A percentile compares a stretch with the other conserved stretches of the same genome.
Evolutionary conservation across 1,140 invertebrate species (phyloP).

Genomic region (Diploscapter pachys): DNA sequence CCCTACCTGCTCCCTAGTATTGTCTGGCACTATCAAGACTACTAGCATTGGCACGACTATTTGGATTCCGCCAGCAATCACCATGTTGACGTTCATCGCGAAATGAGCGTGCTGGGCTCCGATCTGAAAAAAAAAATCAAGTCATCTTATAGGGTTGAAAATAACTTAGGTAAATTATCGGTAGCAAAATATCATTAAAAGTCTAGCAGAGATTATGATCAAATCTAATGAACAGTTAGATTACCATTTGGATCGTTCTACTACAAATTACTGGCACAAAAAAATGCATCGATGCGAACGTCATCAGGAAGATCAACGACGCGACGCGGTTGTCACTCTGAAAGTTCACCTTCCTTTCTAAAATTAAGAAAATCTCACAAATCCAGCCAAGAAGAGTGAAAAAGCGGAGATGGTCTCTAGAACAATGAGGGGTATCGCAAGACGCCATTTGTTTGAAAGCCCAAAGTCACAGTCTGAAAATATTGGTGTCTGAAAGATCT

Average conservation of each 20-base stretch:
- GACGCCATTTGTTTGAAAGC: conserved; percentile 1
- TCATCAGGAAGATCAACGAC: conserved; percentile 23
- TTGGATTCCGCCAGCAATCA: conserved; percentile 25
- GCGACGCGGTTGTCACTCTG: conserved; percentile 21
- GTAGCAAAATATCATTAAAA: no score
- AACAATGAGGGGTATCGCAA: conserved; percentile 16
- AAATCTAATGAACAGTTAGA: neutral
- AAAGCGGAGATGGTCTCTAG: conserved; percentile 13
- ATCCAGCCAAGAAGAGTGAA: conserved; percentile 20
- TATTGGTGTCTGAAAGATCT: neutral
- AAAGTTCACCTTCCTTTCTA: neutral
- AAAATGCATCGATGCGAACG: conserved; percentile 27
- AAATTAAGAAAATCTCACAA: neutral
- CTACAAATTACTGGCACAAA: conserved; percentile 25
- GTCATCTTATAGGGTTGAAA: no score
- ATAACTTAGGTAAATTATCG: no score
- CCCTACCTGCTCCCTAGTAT: conserved; percentile 22
- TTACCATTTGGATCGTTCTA: conserved; percentile 35
- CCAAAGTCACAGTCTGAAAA: conserved; percentile 16
- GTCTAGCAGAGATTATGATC: neutral
- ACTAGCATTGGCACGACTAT: conserved; percentile 28
- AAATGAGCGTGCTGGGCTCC: conserved; percentile 27
- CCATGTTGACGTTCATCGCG: conserved; percentile 24
- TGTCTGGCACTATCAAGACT: conserved; percentile 20
- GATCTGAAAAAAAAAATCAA: conserved; percentile 26